Conservation (phyloP, 2,797 vertebrate species). For the Sardinella longiceps region DNA sequence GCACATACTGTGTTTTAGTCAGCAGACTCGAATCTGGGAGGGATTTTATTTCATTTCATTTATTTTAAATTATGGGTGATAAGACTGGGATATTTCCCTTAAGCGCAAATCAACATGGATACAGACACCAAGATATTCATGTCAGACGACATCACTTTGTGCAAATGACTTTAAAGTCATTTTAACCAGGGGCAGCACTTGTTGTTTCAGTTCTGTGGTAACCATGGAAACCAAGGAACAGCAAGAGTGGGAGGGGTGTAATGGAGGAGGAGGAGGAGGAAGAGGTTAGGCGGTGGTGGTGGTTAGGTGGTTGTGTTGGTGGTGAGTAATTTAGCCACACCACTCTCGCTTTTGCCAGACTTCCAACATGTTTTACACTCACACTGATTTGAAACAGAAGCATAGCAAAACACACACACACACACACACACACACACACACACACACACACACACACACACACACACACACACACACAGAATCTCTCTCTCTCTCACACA, state of each 20-base stretch:
- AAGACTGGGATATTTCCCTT: background rate
- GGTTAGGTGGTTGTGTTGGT: background rate
- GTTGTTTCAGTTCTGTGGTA: conserved; percentile 71
- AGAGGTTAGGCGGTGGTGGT: no score
- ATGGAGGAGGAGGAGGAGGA: no score
- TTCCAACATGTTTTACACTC: conserved; percentile 3
- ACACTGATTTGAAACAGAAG: background rate
- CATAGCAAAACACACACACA: background rate
- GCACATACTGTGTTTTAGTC: background rate
- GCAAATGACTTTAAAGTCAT: conserved; percentile 64
- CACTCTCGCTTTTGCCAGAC: conserved; percentile 8
- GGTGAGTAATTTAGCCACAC: conserved; percentile 58
- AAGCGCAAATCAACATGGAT: background rate
- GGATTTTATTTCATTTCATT: background rate
- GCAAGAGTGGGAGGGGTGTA: conserved; percentile 48
- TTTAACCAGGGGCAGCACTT: conserved; percentile 66
- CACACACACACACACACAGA: background rate
- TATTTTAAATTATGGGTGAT: background rate
- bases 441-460: background rate
- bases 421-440: background rate
- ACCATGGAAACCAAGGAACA: conserved; percentile 76
- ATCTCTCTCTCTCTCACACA: no score
- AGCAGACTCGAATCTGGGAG: background rate
- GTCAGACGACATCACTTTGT: conserved; percentile 42
- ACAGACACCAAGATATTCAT: conserved; percentile 29